These are phyloP conservation scores for Andrena camellia DNA, from an alignment of 2,888 invertebrate species.

Conservation along the genomic window DNA sequence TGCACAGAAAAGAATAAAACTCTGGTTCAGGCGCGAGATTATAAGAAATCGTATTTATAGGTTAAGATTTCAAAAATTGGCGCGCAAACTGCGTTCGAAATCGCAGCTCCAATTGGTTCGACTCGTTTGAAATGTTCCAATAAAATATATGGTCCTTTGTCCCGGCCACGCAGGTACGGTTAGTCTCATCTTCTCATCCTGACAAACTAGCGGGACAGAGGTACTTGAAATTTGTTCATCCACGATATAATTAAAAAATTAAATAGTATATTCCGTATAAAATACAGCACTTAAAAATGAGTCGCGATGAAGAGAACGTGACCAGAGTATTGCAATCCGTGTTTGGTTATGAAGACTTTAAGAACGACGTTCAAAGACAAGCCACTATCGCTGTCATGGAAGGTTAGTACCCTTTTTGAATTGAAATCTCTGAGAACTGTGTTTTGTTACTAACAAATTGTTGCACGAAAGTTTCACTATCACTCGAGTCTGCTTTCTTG, in stretches of 20 bases:
- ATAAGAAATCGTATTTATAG: background rate
- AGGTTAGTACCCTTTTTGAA: conserved; percentile 20
- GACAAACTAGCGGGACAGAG: background rate
- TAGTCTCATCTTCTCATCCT: no score
- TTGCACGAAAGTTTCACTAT: background rate
- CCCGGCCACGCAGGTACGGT: no score
- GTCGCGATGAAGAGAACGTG: background rate
- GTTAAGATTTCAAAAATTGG: conserved; percentile 3
- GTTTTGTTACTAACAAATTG: background rate
- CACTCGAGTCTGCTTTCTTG: background rate
- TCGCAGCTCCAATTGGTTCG: conserved; percentile 5
- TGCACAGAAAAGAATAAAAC: background rate
- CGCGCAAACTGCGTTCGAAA: background rate
- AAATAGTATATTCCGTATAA: background rate
- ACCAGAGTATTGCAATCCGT: background rate
- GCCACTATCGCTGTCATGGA: conserved; percentile 13
- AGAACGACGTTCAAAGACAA: conserved; percentile 24
- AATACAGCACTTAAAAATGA: conserved; percentile 6
- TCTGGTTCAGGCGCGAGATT: no score
- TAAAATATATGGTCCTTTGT: background rate
- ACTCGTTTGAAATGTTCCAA: background rate
- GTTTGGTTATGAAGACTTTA: conserved; percentile 38
- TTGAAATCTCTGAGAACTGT: background rate
- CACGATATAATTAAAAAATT: background rate
- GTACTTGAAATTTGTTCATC: background rate